Evolutionary conservation across 2,113 vertebrate genomes (phyloP), one percentile per base, ranked within the genome.

Genomic region (Campylorhamphus procurvoides): DNA sequence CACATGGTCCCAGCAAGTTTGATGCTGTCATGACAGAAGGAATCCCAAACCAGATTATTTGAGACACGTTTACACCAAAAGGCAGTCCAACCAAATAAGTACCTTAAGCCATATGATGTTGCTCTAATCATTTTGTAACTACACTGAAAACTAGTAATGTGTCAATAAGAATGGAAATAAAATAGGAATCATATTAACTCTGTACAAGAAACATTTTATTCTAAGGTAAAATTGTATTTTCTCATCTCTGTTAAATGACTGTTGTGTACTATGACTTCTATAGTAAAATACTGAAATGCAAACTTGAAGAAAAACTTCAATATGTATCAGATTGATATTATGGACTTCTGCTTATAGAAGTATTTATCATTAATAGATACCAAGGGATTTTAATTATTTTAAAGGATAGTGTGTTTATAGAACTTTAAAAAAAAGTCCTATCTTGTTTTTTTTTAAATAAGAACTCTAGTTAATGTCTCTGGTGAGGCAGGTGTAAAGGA

Each of bases 231-330:
- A 93, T 58, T 58, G 2, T 71, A 15, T 47, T 52, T 60, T 80
- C 49, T 91, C 27, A 11, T 59, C 76, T 87, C 47, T 52, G 19
- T 75, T 78, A 80, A 64, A 77, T 77, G 18, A 16, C 49, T 88
- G 1, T 40, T 84, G 24, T 10, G 31, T 88, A 63, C 9, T 64
- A 6, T 39, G 39, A 29, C 87, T 96, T 79, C 27, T 96, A 25
- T 50, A 55, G 27, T 86, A 94, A 96, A 94, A 90, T 80, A 81
- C 46, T 47, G 74, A 95, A 96, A 94, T 62, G 47, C 14, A 63
- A 42, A 86, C 23, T 87, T 95, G 78, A 78, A 94, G 77, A 42
- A 84, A 95, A 96, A 22, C 31, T 63, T 87, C 68, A 56, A 9
- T 55, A 55, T 82, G 2, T 90, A 55, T 68, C 52, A 49, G 29